Conservation (phyloP, 2,113 vertebrate genomes). For the Balaeniceps rex region DNA sequence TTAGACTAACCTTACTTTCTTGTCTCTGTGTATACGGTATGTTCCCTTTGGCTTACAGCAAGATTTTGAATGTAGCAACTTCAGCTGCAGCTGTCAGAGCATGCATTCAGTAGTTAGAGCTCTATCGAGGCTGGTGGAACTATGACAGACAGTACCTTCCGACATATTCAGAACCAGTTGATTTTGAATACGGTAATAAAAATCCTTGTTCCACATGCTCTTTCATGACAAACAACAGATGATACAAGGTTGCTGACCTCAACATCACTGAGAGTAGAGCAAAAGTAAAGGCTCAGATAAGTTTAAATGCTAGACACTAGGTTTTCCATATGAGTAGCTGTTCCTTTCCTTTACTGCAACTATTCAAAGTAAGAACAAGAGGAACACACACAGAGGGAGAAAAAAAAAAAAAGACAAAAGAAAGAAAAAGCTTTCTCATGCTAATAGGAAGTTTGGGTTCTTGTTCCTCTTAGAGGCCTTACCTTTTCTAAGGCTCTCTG, state of each 20-base stretch:
- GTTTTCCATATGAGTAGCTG: neutral
- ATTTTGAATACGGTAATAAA: neutral
- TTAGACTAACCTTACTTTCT: neutral
- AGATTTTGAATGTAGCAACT: neutral
- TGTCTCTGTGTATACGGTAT: neutral
- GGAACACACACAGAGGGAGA: neutral
- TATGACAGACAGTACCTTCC: neutral
- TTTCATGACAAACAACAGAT: neutral
- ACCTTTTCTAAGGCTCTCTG: neutral
- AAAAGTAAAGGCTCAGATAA: neutral
- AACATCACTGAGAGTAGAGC: neutral
- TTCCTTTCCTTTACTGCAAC: neutral
- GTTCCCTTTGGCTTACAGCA: neutral
- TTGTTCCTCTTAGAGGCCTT: neutral
- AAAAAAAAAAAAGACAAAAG: neutral
- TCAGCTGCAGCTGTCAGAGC: neutral
- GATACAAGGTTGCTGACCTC: neutral
- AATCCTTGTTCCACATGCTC: neutral
- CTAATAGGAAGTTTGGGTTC: neutral
- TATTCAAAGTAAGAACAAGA: neutral
- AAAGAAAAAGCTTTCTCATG: neutral
- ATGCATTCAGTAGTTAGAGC: neutral
- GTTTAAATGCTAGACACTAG: neutral
- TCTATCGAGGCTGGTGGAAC: neutral
- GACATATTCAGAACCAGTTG: neutral